These are phyloP conservation scores for Mormyrus lacerda DNA, from an alignment of 2,113 vertebrate species.

Conservation along the genomic window DNA sequence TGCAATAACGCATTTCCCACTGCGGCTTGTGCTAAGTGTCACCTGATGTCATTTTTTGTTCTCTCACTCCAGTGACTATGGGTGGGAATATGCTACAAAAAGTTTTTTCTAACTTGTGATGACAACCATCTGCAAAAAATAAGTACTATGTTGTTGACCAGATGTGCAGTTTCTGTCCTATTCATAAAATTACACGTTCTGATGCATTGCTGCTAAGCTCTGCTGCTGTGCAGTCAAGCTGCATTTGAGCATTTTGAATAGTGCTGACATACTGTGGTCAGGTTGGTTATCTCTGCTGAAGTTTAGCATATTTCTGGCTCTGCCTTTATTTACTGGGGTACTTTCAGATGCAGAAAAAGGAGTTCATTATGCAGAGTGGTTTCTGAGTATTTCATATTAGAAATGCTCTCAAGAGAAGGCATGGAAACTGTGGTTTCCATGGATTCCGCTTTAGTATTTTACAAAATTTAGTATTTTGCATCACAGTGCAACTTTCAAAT, in stretches of 20 bases:
- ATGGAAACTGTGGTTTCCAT: slow-evolving; percentile 36
- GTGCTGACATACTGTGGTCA: neutral
- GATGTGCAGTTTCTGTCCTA: neutral
- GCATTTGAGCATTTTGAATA: slow-evolving; percentile 1
- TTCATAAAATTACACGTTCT: neutral
- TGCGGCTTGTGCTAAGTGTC: neutral
- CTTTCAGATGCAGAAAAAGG: slow-evolving; percentile 30
- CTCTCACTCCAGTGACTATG: neutral
- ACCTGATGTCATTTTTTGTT: neutral
- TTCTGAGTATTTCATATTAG: slow-evolving; percentile 36
- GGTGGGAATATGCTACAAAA: neutral
- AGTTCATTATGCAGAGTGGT: slow-evolving; percentile 34
- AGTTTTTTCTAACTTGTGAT: neutral
- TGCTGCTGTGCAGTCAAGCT: neutral
- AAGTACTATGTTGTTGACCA: neutral
- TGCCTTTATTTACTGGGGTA: slow-evolving; percentile 33
- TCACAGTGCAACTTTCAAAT: neutral
- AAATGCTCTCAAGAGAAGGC: slow-evolving; percentile 43
- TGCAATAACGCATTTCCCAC: neutral
- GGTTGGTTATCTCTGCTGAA: neutral
- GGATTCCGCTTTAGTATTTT: neutral
- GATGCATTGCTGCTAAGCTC: neutral
- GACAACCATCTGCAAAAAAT: neutral
- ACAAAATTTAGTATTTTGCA: neutral
- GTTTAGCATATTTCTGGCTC: slow-evolving; percentile 5